Evolutionary conservation across 2,888 invertebrate genomes (phyloP).

Genomic region (Nomada goodeniana): DNA sequence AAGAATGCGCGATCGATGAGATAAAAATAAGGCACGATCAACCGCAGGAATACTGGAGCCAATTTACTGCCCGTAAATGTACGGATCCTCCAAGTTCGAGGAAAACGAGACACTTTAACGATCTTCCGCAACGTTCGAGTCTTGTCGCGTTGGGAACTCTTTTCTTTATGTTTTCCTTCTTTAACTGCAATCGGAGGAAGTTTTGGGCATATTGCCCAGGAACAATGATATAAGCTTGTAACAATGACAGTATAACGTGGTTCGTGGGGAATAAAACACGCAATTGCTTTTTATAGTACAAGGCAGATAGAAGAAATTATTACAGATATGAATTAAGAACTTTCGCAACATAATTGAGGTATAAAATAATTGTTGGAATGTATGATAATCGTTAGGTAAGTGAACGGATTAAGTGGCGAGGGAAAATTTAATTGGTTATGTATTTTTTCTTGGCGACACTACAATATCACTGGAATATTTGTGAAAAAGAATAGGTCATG

Average conservation of each 20-base stretch:
- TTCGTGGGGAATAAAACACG: neutral
- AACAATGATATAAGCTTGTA: neutral
- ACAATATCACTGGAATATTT: no score
- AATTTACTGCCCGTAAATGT: constrained; percentile 77
- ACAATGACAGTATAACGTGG: neutral
- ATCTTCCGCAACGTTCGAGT: constrained; percentile 32
- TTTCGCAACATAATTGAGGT: no score
- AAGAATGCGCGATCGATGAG: constrained; percentile 70
- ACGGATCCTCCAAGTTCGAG: constrained; percentile 57
- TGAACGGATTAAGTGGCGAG: no score
- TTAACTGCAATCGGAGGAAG: constrained; percentile 24
- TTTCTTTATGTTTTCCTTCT: constrained; percentile 30
- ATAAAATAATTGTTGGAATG: no score
- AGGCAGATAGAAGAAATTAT: neutral
- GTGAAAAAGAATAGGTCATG: no score
- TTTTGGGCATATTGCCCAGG: neutral
- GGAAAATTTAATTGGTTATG: no score
- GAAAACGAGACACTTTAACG: constrained; percentile 54
- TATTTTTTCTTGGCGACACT: no score
- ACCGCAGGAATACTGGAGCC: constrained; percentile 69
- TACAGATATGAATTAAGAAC: no score
- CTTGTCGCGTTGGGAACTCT: constrained; percentile 54
- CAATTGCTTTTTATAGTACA: neutral
- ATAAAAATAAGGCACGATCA: constrained; percentile 73
- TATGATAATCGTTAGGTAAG: no score